Evolutionary conservation across 2,113 vertebrate genomes (phyloP).

Genomic region (Ovis canadensis): DNA sequence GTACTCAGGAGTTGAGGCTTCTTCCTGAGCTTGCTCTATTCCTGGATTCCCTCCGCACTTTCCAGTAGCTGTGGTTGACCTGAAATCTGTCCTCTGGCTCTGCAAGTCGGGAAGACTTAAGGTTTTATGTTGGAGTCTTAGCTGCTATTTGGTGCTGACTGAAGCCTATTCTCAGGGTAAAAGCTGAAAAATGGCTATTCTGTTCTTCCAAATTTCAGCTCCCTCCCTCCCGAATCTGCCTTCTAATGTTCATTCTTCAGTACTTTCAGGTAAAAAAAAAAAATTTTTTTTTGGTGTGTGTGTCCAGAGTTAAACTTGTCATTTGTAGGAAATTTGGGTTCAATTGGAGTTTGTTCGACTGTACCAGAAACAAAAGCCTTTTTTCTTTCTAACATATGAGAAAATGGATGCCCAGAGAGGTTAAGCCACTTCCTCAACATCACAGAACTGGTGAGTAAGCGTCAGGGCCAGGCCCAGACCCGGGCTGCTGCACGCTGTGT

Average conservation of each 20-base stretch:
- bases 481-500: not conserved
- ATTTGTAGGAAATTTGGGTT: not conserved
- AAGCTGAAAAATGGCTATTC: not conserved
- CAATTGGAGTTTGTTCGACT: not conserved
- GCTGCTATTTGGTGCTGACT: not conserved
- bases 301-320: not conserved
- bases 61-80: not conserved
- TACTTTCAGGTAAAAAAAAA: not conserved
- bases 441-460: not conserved
- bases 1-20: not conserved
- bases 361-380: not conserved
- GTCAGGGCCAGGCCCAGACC: not conserved
- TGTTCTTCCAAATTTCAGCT: not conserved
- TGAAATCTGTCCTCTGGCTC: not conserved
- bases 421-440: not conserved
- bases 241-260: not conserved
- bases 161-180: not conserved
- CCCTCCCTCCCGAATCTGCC: not conserved
- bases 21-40: not conserved
- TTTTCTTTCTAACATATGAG: not conserved
- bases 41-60: not conserved
- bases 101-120: not conserved
- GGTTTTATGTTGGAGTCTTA: not conserved
- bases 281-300: rapidly evolving
- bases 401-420: not conserved